phyloP scores from a whole-genome alignment of 2,797 vertebrate species.

The Darevskia mixta region DNA sequence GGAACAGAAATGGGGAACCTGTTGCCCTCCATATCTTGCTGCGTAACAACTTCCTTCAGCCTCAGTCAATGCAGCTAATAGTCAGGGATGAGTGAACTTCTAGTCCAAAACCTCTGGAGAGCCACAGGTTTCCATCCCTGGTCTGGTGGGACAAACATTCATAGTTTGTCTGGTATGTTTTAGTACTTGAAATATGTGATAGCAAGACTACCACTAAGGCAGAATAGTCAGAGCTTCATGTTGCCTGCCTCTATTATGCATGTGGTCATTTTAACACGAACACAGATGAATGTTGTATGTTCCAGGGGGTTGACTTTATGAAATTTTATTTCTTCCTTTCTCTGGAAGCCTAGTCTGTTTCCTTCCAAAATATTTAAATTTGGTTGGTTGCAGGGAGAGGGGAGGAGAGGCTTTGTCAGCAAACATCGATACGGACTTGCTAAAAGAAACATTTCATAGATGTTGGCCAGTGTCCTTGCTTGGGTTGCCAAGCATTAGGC shows the following conservation, averaged over 20 bases:
- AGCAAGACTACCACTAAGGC: constrained; percentile 18
- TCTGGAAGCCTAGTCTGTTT: accelerated
- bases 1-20: neutral
- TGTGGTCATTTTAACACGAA: constrained; percentile 24
- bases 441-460: neutral
- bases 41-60: too few relatives aligned
- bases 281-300: constrained; percentile 47
- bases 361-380: constrained; percentile 17
- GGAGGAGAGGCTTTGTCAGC: constrained; percentile 1
- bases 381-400: neutral
- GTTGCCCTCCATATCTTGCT: neutral
- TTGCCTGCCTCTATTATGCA: constrained; percentile 24
- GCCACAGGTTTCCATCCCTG: too few relatives aligned
- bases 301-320: neutral
- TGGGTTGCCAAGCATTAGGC: accelerated
- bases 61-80: too few relatives aligned
- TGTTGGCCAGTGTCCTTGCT: neutral
- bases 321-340: neutral
- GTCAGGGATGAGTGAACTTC: too few relatives aligned
- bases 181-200: neutral
- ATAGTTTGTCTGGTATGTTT: constrained; percentile 3
- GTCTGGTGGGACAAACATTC: constrained; percentile 20
- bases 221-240: constrained; percentile 14
- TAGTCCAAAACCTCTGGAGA: too few relatives aligned
- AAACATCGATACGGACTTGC: neutral